Conservation (phyloP, 2,888 invertebrate genomes). For the Nineta flava region DNA sequence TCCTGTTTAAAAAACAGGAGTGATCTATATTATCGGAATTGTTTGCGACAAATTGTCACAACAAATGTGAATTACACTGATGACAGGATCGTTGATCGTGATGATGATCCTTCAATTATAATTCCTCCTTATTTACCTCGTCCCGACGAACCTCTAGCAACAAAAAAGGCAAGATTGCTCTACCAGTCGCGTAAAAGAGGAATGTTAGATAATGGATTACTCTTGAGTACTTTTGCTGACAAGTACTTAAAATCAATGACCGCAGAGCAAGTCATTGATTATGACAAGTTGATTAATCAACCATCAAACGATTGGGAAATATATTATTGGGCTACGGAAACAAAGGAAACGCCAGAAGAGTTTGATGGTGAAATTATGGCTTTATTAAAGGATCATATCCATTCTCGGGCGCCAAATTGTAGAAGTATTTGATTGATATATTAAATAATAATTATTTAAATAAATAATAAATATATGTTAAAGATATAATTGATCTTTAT, state of each 20-base stretch:
- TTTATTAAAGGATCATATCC: slow-evolving; percentile 66
- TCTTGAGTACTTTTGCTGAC: slow-evolving; percentile 81
- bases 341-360: slow-evolving; percentile 65
- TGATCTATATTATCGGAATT: too few relatives aligned
- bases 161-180: slow-evolving; percentile 39
- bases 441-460: too few relatives aligned
- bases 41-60: not conserved
- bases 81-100: slow-evolving; percentile 18
- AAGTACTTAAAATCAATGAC: slow-evolving; percentile 58
- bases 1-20: too few relatives aligned
- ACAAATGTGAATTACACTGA: not conserved
- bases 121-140: slow-evolving; percentile 20
- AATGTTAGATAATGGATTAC: slow-evolving; percentile 86
- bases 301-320: slow-evolving; percentile 96
- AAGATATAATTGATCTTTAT: too few relatives aligned
- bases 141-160: slow-evolving; percentile 19
- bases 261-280: slow-evolving; percentile 55
- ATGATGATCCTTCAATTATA: slow-evolving; percentile 19
- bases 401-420: too few relatives aligned
- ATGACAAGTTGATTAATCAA: slow-evolving; percentile 78
- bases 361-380: slow-evolving; percentile 77
- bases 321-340: slow-evolving; percentile 81
- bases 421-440: too few relatives aligned
- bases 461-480: too few relatives aligned
- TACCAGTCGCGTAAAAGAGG: slow-evolving; percentile 94